These are phyloP conservation scores for Listronotus bonariensis DNA, from an alignment of 1,140 invertebrate species.

Conservation along the genomic window DNA sequence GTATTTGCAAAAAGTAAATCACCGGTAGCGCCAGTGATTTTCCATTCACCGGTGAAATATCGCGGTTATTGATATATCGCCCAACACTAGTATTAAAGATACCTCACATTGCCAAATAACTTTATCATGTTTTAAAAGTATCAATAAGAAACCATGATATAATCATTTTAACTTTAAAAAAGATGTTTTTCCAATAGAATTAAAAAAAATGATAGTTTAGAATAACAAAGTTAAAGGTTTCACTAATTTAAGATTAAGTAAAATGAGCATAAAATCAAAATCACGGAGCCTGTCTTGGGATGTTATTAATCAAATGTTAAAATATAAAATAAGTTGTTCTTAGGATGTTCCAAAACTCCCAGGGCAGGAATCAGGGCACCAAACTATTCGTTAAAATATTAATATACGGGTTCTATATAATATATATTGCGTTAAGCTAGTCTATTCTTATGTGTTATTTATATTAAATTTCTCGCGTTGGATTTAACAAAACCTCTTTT, in stretches of 20 bases:
- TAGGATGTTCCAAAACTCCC: constrained; percentile 53
- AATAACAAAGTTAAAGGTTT: constrained; percentile 26
- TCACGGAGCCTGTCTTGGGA: constrained; percentile 46
- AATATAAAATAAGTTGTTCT: constrained; percentile 45
- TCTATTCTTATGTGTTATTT: constrained; percentile 52
- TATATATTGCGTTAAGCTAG: constrained; percentile 49
- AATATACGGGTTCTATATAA: constrained; percentile 53
- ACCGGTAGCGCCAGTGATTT: too few species aligned
- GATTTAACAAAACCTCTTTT: constrained; percentile 32
- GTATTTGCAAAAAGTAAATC: too few species aligned
- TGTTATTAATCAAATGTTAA: constrained; percentile 50
- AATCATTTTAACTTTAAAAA: neutral
- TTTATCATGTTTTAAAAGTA: neutral
- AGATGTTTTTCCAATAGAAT: constrained; percentile 25
- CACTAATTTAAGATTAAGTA: constrained; percentile 29
- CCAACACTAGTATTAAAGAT: too few species aligned
- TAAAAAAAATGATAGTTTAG: constrained; percentile 22
- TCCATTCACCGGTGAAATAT: too few species aligned
- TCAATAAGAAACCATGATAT: neutral
- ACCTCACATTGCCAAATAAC: constrained; percentile 5
- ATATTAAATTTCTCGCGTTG: constrained; percentile 41
- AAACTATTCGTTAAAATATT: constrained; percentile 49
- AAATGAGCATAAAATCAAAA: constrained; percentile 57
- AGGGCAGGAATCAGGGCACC: constrained; percentile 47
- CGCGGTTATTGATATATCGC: too few species aligned